A percentile compares a stretch with the other conserved stretches of the same genome.
Evolutionary conservation across 2,888 invertebrate genomes (phyloP).

Genomic region (Cataglyphis albicans): DNA sequence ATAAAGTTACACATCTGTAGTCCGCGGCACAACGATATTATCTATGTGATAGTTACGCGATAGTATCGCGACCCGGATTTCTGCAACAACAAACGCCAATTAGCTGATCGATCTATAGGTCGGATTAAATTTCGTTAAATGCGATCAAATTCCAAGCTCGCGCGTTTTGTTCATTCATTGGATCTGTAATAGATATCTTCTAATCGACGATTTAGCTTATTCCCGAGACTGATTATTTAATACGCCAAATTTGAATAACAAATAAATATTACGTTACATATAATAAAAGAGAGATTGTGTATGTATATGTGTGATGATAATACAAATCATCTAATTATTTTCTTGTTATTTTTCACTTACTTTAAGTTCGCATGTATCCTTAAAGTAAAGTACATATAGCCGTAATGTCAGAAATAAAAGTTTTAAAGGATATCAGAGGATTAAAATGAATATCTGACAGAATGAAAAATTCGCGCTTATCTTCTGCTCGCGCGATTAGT

Average conservation of each 20-base stretch:
- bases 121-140: slow-evolving; percentile 51
- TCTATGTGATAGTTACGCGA: slow-evolving; percentile 29
- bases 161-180: slow-evolving; percentile 43
- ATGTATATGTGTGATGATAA: too few relatives aligned
- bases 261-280: slow-evolving; percentile 7
- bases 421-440: slow-evolving; percentile 17
- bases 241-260: background rate
- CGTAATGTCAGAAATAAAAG: slow-evolving; percentile 21
- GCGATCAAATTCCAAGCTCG: slow-evolving; percentile 38
- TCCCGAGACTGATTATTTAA: slow-evolving; percentile 1
- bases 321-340: background rate
- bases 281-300: background rate
- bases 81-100: slow-evolving; percentile 52
- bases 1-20: slow-evolving; percentile 46
- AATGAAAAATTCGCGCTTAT: slow-evolving; percentile 32
- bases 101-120: slow-evolving; percentile 44
- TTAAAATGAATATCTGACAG: slow-evolving; percentile 32
- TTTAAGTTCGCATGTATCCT: slow-evolving; percentile 3
- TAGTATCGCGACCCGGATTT: slow-evolving; percentile 42
- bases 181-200: slow-evolving; percentile 45
- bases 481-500: slow-evolving; percentile 26
- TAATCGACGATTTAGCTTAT: slow-evolving; percentile 25
- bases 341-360: background rate
- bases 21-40: slow-evolving; percentile 38
- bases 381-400: background rate